Conservation (phyloP, 2,888 invertebrate species). For the Alsophila aescularia region DNA sequence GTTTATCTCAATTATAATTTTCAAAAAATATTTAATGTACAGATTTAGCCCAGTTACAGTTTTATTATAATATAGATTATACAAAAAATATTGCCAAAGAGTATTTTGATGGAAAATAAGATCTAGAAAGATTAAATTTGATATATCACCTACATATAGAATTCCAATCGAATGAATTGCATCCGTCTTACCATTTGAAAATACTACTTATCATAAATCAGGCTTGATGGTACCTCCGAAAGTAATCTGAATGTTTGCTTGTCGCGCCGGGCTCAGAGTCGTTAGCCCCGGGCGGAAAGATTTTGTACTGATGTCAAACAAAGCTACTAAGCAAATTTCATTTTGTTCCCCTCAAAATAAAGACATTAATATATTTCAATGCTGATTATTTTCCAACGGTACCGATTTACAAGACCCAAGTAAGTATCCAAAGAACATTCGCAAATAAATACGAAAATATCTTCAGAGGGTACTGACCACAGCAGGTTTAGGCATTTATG, state of each 20-base stretch:
- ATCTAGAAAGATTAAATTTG: background rate
- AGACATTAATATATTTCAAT: background rate
- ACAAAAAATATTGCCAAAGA: too few species aligned
- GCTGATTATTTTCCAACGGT: background rate
- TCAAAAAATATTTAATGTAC: too few species aligned
- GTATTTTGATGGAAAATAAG: background rate
- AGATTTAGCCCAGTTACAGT: too few species aligned
- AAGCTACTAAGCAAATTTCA: constrained; percentile 19
- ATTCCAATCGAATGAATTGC: background rate
- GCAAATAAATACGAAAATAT: constrained; percentile 20
- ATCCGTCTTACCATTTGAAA: constrained; percentile 2
- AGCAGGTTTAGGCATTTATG: background rate
- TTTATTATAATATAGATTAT: too few species aligned
- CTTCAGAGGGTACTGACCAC: constrained; percentile 22
- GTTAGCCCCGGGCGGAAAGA: constrained; percentile 53
- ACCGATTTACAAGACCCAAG: background rate
- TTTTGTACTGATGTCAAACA: constrained; percentile 29
- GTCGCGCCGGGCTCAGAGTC: constrained; percentile 43
- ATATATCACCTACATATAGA: too few species aligned
- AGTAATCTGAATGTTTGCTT: constrained; percentile 35
- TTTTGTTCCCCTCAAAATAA: constrained; percentile 1
- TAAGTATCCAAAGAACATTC: constrained; percentile 30
- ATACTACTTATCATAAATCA: constrained; percentile 30
- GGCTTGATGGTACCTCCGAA: constrained; percentile 25
- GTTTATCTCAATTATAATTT: too few species aligned